Evolutionary conservation across 2,113 vertebrate species (phyloP), one percentile per base, ranked within the genome.

Genomic region (Tupaia chinensis): DNA sequence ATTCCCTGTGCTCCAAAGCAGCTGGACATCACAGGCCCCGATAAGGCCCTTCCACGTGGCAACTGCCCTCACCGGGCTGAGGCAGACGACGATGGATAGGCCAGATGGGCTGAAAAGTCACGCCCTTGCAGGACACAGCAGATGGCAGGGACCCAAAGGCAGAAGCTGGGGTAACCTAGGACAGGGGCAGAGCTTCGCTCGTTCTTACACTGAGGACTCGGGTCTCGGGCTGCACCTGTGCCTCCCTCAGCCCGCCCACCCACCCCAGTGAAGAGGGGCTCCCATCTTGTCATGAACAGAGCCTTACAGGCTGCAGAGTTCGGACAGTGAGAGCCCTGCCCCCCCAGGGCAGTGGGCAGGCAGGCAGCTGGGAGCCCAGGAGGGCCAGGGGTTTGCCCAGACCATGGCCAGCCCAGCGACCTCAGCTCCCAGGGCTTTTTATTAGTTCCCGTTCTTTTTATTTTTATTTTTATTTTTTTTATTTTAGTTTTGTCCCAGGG

Each of bases 41-140:
- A 44, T 44, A 44, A 44, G 44, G 34, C 19, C 83, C 82, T 7
- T 5, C 54, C 1, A 1, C 3, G 10, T 7, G 20, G 2, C 8
- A 1, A 5, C 15, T 0, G 3, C 60, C 34, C 8, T 0, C 23
- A 27, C 4, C 1, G 16, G 20, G 16, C 25, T 44, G 44, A 60
- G 22, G 27, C 3, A 80, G 13, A 7, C 10, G 20, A 3, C 2
- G 0, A 0, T 1, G 22, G 32, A 6, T 2, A 14, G 53, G 32
- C 17, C 66, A 61, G 13, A 11, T 8, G 5, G 10, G 20, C n/a
- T 9, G 2, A 0, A 1, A 17, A 3, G 8, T 0, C 1, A 14
- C 4, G 56, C 7, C 16, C 11, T 22, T 5, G 27, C 68, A 70
- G 27, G 68, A 70, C 68, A 70, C 16, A 15, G n/a, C 27, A 70